Evolutionary conservation across 2,113 vertebrate species (phyloP), one percentile per base, ranked within the genome.

Genomic region (Nanorana parkeri): DNA sequence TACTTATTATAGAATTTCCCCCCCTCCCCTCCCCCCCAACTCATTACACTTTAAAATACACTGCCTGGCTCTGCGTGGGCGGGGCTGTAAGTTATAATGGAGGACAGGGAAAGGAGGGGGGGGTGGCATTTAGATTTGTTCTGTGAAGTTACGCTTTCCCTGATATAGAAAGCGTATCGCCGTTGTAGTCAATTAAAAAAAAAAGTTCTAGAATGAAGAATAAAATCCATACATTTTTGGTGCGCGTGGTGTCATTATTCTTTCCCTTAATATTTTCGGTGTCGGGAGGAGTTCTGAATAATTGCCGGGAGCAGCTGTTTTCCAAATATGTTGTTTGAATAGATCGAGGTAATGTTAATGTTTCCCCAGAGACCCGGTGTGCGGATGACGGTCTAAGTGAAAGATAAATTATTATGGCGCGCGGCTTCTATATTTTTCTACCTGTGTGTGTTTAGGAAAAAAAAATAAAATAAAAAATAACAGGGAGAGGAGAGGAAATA

Each of bases 291-390:
- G 20, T 23, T 67, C 47, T 78, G 54, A 78, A 78, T 78, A 78
- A 66, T 66, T 47, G 66, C 65, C 29, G 5, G 19, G 17, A 78
- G 24, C 76, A 78, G 63, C 61, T 67, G 76, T 78, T 28, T 78
- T 78, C 41, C n/a, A 75, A 66, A 78, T 78, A 78, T 78, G 76
- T 78, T 78, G 61, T 66, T 78, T 78, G 61, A 78, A 66, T 66
- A 78, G 76, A 78, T 65, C 67, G 47, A 55, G 61, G 76, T 55
- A 78, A 78, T 78, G 76, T 67, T 78, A 78, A 78, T 78, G 26
- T 26, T 64, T 79, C 65, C 65, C 65, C 7, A 23, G 77, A 21
- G 77, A 79, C 7, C n/a, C 55, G 65, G 23, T 68, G 64, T 36
- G 63, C 29, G 64, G 21, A 60, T 60, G 71, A 78, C 52, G 28